These are phyloP conservation scores for Brachionus manjavacas DNA, from an alignment of 1,140 invertebrate genomes.

Conservation along the genomic window DNA sequence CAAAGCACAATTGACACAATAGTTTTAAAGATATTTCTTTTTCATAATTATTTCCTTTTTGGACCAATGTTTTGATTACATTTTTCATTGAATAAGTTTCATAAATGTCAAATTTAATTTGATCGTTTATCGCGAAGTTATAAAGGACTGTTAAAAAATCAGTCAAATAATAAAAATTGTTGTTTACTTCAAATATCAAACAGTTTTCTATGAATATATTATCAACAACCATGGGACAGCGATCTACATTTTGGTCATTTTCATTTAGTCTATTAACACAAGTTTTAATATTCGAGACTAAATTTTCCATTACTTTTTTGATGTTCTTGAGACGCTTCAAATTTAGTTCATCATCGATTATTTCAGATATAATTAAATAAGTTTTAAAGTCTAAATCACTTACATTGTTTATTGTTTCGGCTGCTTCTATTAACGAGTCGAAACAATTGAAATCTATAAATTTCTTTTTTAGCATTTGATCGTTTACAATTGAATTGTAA, in stretches of 20 bases:
- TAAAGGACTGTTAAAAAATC: slow-evolving; percentile 27
- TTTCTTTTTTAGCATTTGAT: background rate
- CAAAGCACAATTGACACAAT: slow-evolving; percentile 26
- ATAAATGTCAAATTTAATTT: slow-evolving; percentile 6
- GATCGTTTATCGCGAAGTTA: slow-evolving; percentile 18
- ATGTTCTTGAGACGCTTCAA: slow-evolving; percentile 1
- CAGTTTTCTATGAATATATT: background rate
- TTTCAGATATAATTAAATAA: background rate
- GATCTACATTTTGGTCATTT: background rate
- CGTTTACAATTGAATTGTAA: background rate
- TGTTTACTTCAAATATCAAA: background rate
- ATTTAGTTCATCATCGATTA: slow-evolving; percentile 23
- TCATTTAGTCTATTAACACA: slow-evolving; percentile 23
- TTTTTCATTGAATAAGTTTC: background rate
- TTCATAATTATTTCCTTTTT: slow-evolving; percentile 20
- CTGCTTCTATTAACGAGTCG: background rate
- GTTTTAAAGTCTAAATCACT: slow-evolving; percentile 15
- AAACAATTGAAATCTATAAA: background rate
- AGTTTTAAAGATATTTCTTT: background rate
- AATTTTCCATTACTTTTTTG: background rate
- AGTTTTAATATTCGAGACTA: background rate
- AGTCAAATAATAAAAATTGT: slow-evolving; percentile 11
- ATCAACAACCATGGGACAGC: background rate
- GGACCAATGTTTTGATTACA: background rate
- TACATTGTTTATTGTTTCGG: background rate